Evolutionary conservation across 2,113 vertebrate genomes (phyloP).

Genomic region (Arothron firmamentum): DNA sequence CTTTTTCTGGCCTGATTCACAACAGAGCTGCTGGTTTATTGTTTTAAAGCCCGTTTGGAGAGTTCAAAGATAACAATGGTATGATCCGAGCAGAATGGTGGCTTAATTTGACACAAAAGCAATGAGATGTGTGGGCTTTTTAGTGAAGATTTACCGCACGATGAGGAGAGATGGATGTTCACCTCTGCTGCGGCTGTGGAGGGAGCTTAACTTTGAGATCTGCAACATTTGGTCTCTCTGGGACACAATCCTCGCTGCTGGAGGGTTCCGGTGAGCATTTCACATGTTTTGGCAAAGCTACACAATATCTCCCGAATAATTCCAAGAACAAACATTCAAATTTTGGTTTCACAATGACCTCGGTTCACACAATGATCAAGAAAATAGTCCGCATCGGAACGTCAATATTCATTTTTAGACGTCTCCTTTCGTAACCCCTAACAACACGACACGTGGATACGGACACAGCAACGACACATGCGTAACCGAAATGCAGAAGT

Average conservation of each 20-base stretch:
- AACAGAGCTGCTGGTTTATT: conserved; percentile 2
- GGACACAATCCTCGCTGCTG: conserved; percentile 21
- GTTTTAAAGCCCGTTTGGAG: conserved; percentile 39
- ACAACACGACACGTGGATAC: conserved; percentile 36
- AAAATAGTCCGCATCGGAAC: background rate
- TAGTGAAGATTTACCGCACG: background rate
- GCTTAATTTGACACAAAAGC: no score
- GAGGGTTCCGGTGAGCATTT: conserved; percentile 35
- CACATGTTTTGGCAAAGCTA: conserved; percentile 39
- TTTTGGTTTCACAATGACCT: conserved; percentile 4
- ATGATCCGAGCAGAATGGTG: background rate
- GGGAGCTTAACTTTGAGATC: background rate
- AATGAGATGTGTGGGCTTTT: no score
- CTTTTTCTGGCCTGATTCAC: background rate
- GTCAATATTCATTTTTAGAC: background rate
- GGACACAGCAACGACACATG: conserved; percentile 45
- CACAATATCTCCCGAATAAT: conserved; percentile 20
- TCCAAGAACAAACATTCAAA: conserved; percentile 9
- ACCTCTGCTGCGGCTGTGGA: conserved; percentile 7
- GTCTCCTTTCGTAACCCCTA: conserved; percentile 47
- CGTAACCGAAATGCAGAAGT: conserved; percentile 23
- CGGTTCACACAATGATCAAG: conserved; percentile 3
- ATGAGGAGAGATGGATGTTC: conserved; percentile 21
- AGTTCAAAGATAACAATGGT: background rate
- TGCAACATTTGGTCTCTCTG: conserved; percentile 48